phyloP scores from a whole-genome alignment of 1,140 invertebrate genomes.

The Penaeus japonicus region DNA sequence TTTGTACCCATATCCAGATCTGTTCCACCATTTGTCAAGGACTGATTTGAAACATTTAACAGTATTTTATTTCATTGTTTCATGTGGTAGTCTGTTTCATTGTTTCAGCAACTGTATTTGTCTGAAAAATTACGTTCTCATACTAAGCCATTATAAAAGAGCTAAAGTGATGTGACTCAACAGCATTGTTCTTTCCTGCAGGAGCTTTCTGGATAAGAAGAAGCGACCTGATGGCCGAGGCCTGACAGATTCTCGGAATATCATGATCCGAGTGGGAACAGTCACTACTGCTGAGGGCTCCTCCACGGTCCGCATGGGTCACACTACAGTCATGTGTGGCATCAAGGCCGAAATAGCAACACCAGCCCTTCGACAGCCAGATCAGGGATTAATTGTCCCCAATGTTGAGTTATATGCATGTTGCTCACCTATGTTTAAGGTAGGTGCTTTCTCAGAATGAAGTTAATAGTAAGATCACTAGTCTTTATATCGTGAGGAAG shows the following conservation, averaged over 20 bases:
- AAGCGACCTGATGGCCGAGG: conserved; percentile 52
- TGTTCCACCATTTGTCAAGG: too few relatives aligned
- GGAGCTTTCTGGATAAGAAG: conserved; percentile 48
- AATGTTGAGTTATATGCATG: conserved; percentile 58
- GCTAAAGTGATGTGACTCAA: background rate
- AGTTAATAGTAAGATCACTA: too few relatives aligned
- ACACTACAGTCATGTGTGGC: conserved; percentile 63
- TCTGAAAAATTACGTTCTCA: too few relatives aligned
- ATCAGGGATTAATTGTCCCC: conserved; percentile 53
- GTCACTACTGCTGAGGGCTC: conserved; percentile 55
- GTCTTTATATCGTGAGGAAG: background rate
- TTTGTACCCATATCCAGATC: too few relatives aligned
- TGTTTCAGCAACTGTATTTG: too few relatives aligned
- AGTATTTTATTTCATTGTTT: too few relatives aligned
- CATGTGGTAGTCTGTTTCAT: too few relatives aligned
- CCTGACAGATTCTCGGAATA: conserved; percentile 29
- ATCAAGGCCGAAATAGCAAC: conserved; percentile 58
- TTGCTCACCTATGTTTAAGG: conserved; percentile 53
- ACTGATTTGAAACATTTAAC: too few relatives aligned
- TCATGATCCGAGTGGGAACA: conserved; percentile 50
- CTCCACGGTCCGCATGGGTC: conserved; percentile 54
- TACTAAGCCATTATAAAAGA: too few relatives aligned
- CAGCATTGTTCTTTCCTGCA: background rate
- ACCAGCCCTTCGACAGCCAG: conserved; percentile 45
- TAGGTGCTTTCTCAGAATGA: background rate